These are phyloP conservation scores for Drosophila anomalata DNA, from an alignment of 2,888 invertebrate genomes.

Conservation along the genomic window DNA sequence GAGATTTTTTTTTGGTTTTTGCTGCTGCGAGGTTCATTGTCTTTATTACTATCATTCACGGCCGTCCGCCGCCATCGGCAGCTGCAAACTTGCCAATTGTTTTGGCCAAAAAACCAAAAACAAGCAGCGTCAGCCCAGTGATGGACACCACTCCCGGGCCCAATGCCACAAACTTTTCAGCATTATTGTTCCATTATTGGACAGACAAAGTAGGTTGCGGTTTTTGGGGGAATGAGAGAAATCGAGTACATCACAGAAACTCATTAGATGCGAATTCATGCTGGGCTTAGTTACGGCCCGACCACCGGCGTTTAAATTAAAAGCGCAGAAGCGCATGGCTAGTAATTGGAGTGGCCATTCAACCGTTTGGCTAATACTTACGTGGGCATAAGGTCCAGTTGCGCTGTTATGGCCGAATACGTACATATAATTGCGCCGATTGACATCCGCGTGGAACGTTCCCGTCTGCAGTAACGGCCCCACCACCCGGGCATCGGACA, in stretches of 20 bases:
- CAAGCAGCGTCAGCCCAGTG: constrained; percentile 52
- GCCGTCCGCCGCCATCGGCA: constrained; percentile 19
- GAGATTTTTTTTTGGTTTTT: constrained; percentile 4
- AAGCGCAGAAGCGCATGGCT: constrained; percentile 38
- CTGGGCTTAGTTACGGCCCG: constrained; percentile 35
- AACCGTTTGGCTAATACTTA: constrained; percentile 84
- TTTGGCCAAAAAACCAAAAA: constrained; percentile 58
- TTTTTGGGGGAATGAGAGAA: neutral
- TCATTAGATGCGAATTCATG: constrained; percentile 62
- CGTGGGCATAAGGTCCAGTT: constrained; percentile 90
- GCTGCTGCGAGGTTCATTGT: constrained; percentile 59
- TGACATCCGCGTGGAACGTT: constrained; percentile 90
- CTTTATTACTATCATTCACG: constrained; percentile 67
- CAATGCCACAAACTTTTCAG: constrained; percentile 40
- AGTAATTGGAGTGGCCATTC: constrained; percentile 39
- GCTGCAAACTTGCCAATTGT: constrained; percentile 73
- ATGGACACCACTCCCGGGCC: constrained; percentile 50
- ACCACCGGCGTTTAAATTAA: constrained; percentile 55
- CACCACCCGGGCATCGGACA: constrained; percentile 94
- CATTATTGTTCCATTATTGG: constrained; percentile 48
- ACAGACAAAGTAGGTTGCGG: constrained; percentile 3
- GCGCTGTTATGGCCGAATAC: constrained; percentile 94
- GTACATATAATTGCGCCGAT: constrained; percentile 93
- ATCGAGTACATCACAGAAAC: constrained; percentile 53
- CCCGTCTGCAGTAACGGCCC: constrained; percentile 92